These are phyloP conservation scores for Paratilapia polleni DNA, from an alignment of 2,113 vertebrate genomes.

Conservation along the genomic window DNA sequence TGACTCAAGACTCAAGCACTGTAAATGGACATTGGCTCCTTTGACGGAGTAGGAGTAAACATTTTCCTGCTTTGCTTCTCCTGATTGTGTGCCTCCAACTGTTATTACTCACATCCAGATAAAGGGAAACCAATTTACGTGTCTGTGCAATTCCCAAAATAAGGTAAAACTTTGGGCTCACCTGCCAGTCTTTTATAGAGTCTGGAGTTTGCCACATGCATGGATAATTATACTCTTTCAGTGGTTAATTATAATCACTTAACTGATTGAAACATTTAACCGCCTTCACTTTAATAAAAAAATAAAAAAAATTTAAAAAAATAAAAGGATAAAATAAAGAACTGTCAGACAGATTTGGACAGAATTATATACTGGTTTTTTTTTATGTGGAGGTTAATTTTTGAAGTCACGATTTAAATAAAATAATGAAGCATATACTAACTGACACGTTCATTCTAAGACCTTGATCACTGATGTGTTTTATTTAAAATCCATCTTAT, in stretches of 20 bases:
- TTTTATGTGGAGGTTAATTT: neutral
- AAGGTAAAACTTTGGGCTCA: neutral
- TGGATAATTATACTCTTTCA: constrained; percentile 19
- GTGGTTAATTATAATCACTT: constrained; percentile 24
- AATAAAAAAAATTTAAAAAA: too few relatives aligned
- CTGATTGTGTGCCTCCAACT: neutral
- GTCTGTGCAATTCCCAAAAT: neutral
- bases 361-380: neutral
- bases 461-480: neutral
- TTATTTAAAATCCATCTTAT: neutral
- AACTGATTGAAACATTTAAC: constrained; percentile 8
- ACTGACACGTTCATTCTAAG: neutral
- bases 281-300: neutral
- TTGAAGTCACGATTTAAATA: neutral
- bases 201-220: neutral
- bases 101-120: neutral
- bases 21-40: neutral
- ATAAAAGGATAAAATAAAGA: neutral
- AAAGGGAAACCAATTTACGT: neutral
- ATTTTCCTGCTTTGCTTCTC: neutral
- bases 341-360: neutral
- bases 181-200: neutral
- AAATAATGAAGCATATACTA: neutral
- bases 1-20: too few relatives aligned
- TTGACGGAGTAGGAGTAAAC: neutral